Evolutionary conservation across 2,113 vertebrate genomes (phyloP).

Genomic region (Elephantulus edwardii): DNA sequence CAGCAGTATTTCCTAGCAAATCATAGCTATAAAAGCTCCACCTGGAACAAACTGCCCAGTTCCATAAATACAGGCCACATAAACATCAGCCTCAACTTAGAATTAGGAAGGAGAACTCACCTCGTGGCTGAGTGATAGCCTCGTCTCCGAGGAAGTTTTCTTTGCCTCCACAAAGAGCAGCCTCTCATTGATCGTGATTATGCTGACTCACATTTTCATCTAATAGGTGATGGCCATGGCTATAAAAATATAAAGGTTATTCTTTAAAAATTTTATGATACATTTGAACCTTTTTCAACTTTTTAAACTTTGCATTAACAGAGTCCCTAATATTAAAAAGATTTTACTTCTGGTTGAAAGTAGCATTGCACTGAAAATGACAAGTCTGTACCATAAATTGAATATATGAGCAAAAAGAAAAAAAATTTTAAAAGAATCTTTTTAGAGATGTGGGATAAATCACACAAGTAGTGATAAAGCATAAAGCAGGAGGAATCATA

Average conservation of each 20-base stretch:
- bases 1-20: conserved; percentile 43
- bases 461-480: conserved; percentile 16
- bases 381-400: not conserved
- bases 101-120: conserved; percentile 34
- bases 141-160: not conserved
- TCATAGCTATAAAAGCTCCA: conserved; percentile 47
- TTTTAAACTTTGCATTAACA: conserved; percentile 34
- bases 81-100: conserved; percentile 54
- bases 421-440: not conserved
- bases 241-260: conserved; percentile 14
- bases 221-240: not conserved
- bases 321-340: conserved; percentile 27
- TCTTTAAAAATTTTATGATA: not conserved
- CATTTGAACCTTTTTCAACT: conserved; percentile 5
- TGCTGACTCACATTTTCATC: not conserved
- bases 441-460: not conserved
- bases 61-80: conserved; percentile 46
- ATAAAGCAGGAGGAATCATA: not conserved
- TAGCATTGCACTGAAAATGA: conserved; percentile 16
- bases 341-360: not conserved
- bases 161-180: conserved; percentile 14
- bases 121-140: not conserved
- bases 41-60: conserved; percentile 54
- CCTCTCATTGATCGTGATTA: not conserved
- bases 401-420: not conserved